These are phyloP conservation scores for Galeopsomyia nigrocyanea DNA, from an alignment of 2,888 invertebrate genomes.

Conservation along the genomic window DNA sequence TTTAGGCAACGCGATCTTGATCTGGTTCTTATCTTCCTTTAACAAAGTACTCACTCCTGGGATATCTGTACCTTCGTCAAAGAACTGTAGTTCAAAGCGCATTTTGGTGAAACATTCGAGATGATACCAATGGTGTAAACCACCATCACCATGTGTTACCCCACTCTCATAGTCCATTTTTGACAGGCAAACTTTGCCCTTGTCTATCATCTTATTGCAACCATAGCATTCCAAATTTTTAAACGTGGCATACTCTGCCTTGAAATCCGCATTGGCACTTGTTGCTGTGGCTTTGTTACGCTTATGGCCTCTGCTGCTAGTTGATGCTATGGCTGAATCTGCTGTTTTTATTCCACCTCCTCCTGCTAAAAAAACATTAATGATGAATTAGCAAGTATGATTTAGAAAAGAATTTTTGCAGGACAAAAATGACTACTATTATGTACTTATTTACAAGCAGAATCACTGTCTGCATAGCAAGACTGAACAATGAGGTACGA, in stretches of 20 bases:
- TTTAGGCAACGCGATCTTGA: slow-evolving; percentile 75
- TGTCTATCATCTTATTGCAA: slow-evolving; percentile 88
- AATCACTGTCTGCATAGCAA: no score
- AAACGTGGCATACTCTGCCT: slow-evolving; percentile 89
- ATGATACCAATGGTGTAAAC: slow-evolving; percentile 92
- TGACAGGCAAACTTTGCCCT: slow-evolving; percentile 78
- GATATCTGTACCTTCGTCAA: slow-evolving; percentile 78
- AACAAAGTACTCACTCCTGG: slow-evolving; percentile 82
- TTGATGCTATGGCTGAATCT: slow-evolving; percentile 59
- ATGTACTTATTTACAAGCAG: no score
- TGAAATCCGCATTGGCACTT: slow-evolving; percentile 76
- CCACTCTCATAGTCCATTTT: slow-evolving; percentile 89
- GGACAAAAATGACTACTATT: no score
- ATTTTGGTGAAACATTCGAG: slow-evolving; percentile 88
- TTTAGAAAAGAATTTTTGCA: not conserved
- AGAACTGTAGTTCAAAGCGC: slow-evolving; percentile 81
- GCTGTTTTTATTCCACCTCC: slow-evolving; percentile 54
- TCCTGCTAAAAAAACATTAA: slow-evolving; percentile 53
- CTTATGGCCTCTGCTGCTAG: slow-evolving; percentile 71
- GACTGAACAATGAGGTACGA: no score
- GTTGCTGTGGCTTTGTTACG: slow-evolving; percentile 56
- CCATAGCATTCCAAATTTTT: slow-evolving; percentile 84
- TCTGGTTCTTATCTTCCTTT: slow-evolving; percentile 78
- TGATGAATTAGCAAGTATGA: no score
- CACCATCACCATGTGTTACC: slow-evolving; percentile 84